These are phyloP conservation scores for Hyppa rectilinea DNA, from an alignment of 2,888 invertebrate species.

Conservation along the genomic window DNA sequence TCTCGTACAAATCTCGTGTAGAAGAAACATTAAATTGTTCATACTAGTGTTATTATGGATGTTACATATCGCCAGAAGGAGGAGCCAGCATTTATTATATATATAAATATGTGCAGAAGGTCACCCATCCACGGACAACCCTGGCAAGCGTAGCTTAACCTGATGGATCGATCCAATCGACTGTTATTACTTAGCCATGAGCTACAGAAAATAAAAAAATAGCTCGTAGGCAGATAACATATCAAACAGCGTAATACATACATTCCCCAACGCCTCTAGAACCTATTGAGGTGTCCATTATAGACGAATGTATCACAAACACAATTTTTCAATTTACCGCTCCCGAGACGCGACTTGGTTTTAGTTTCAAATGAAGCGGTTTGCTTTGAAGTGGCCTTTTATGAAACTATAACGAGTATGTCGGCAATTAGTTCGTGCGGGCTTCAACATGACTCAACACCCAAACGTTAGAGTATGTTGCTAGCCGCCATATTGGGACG, in stretches of 20 bases:
- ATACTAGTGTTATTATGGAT: no score
- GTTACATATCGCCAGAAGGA: no score
- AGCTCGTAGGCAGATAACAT: neutral
- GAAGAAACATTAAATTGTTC: no score
- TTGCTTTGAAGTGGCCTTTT: conserved; percentile 61
- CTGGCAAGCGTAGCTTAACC: no score
- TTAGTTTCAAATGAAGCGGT: conserved; percentile 56
- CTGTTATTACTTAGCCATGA: no score
- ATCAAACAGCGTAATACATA: neutral
- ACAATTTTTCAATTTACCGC: conserved; percentile 54
- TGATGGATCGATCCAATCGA: no score
- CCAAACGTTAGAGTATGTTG: conserved; percentile 45
- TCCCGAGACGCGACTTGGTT: conserved; percentile 34
- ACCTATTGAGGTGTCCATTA: conserved; percentile 61
- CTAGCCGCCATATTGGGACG: conserved; percentile 27
- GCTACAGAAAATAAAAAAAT: neutral
- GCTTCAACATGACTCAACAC: conserved; percentile 53
- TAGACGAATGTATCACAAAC: conserved; percentile 31
- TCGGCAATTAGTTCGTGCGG: conserved; percentile 58
- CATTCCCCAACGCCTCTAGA: conserved; percentile 20
- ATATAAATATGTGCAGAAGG: no score
- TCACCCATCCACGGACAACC: no score
- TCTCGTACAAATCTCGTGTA: no score
- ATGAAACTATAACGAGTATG: conserved; percentile 56
- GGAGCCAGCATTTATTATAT: no score